Conservation (phyloP, 2,888 invertebrate species). For the Diarsia rubi region DNA sequence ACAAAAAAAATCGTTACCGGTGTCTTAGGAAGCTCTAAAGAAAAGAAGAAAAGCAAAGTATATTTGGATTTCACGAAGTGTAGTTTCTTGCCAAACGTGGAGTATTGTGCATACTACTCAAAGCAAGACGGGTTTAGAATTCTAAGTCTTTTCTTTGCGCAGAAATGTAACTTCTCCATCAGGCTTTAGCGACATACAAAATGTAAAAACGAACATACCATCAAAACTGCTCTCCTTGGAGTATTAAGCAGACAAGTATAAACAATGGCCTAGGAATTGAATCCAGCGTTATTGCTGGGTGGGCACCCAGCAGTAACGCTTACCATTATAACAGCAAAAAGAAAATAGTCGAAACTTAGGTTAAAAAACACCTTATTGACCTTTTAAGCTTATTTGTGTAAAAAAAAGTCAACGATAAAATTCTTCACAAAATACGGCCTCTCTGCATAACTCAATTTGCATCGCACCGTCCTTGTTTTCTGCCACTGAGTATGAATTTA, state of each 20-base stretch:
- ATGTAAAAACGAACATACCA: not conserved
- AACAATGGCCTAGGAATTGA: too few relatives aligned
- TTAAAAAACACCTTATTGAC: not conserved
- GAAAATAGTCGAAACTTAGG: not conserved
- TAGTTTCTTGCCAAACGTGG: not conserved
- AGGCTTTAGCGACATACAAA: not conserved
- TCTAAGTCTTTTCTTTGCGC: not conserved
- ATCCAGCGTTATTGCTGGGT: too few relatives aligned
- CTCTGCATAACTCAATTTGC: conserved; percentile 33
- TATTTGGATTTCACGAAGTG: not conserved
- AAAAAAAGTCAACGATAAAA: not conserved
- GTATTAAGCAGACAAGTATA: not conserved
- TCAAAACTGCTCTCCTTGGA: not conserved
- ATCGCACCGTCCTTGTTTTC: conserved; percentile 25
- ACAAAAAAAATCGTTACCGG: too few relatives aligned
- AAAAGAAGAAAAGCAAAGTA: not conserved
- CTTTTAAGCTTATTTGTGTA: not conserved
- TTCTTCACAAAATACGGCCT: conserved; percentile 5
- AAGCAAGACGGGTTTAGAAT: not conserved
- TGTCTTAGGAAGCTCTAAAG: not conserved
- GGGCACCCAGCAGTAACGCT: not conserved
- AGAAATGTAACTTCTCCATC: not conserved
- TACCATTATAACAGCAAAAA: not conserved
- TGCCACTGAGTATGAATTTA: conserved; percentile 31
- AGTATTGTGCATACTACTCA: not conserved